A percentile compares a stretch with the other conserved stretches of the same genome.
Conservation (phyloP, 2,113 vertebrate genomes). For the Chaetura pelagica region DNA sequence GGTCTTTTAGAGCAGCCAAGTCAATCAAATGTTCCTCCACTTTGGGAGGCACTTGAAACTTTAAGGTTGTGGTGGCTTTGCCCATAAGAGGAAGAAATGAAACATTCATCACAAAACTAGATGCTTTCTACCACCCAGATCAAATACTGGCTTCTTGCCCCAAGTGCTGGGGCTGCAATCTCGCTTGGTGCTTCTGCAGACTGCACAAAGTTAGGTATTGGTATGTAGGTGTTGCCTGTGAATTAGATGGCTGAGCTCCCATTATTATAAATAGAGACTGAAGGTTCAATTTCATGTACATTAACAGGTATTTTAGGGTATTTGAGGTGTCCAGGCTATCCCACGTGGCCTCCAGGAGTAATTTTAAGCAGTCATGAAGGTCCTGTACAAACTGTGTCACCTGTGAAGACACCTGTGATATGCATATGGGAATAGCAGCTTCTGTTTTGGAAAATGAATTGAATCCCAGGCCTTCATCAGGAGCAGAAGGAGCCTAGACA, state of each 20-base stretch:
- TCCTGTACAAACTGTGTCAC: not conserved
- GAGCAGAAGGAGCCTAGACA: not conserved
- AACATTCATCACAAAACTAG: not conserved
- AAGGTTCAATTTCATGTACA: not conserved
- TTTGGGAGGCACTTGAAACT: not conserved
- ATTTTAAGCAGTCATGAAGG: not conserved
- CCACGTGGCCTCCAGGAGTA: not conserved
- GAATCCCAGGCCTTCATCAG: not conserved
- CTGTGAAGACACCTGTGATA: not conserved
- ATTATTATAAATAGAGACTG: not conserved
- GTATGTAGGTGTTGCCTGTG: not conserved
- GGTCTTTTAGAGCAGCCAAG: not conserved
- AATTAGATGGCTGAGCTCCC: not conserved
- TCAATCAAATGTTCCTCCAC: not conserved
- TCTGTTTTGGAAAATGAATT: not conserved
- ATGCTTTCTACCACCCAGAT: not conserved
- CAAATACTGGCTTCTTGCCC: not conserved
- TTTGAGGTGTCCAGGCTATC: not conserved
- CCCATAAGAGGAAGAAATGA: not conserved
- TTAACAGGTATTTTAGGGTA: not conserved
- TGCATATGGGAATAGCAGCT: not conserved
- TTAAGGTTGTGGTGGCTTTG: not conserved
- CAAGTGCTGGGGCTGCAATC: accelerated
- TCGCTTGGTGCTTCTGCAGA: not conserved
- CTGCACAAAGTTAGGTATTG: not conserved